A percentile compares a stretch with the other conserved stretches of the same genome.
These are phyloP conservation scores for Silurus glanis DNA, from an alignment of 2,113 vertebrate species.

Conservation along the genomic window DNA sequence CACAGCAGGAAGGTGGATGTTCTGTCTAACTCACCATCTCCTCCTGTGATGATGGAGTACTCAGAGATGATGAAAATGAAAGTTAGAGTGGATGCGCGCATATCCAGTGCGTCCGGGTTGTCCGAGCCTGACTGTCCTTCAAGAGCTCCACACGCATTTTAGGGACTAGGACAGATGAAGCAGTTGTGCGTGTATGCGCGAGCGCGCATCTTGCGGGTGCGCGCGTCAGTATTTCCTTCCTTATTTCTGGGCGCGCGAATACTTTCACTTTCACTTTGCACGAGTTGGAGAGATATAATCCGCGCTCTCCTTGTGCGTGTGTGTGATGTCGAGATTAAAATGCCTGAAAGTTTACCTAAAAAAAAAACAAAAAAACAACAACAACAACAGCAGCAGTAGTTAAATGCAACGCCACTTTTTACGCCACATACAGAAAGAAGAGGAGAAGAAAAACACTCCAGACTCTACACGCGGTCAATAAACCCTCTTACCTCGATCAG, in stretches of 20 bases:
- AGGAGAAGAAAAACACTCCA: too few relatives aligned
- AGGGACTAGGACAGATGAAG: background rate
- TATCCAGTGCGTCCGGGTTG: background rate
- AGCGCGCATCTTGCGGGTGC: background rate
- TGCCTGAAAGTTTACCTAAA: too few relatives aligned
- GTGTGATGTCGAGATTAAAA: too few relatives aligned
- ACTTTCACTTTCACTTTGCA: constrained; percentile 32
- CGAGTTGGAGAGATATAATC: too few relatives aligned
- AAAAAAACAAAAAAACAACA: too few relatives aligned
- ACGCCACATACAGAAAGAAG: too few relatives aligned
- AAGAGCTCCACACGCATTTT: background rate
- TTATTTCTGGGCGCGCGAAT: background rate
- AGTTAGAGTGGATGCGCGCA: background rate
- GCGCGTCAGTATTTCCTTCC: background rate
- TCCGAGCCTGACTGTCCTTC: background rate
- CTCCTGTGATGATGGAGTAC: background rate
- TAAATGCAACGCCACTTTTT: too few relatives aligned
- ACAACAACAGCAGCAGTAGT: too few relatives aligned
- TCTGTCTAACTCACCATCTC: background rate
- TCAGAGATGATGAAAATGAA: constrained; percentile 22
- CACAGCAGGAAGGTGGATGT: background rate
- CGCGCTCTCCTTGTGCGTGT: too few relatives aligned
- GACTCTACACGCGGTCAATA: too few relatives aligned
- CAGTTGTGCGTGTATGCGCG: background rate
- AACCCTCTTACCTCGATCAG: too few relatives aligned